A percentile compares a stretch with the other conserved stretches of the same genome.
These are phyloP conservation scores for Aphaenogaster rudis DNA, from an alignment of 1,140 invertebrate genomes.

Conservation along the genomic window DNA sequence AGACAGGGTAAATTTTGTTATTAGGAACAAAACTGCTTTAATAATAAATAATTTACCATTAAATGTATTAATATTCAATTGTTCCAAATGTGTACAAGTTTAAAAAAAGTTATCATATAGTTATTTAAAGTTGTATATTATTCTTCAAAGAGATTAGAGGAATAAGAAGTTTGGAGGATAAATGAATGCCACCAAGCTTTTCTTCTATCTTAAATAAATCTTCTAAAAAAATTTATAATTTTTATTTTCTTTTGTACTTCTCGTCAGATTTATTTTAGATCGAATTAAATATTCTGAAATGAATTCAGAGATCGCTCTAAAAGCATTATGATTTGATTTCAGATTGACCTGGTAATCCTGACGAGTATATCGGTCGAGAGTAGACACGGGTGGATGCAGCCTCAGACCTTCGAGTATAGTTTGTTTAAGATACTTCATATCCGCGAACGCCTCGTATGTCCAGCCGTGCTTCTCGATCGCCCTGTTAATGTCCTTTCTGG, in stretches of 20 bases:
- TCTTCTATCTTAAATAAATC: neutral
- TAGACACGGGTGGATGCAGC: conserved; percentile 88
- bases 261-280: neutral
- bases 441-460: conserved; percentile 69
- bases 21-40: neutral
- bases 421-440: conserved; percentile 79
- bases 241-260: neutral
- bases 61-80: conserved; percentile 6
- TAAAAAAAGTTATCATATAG: neutral
- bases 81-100: neutral
- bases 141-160: neutral
- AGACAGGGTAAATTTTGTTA: neutral
- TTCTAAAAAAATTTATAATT: neutral
- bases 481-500: conserved; percentile 88
- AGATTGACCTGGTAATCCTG: conserved; percentile 80
- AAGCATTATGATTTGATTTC: neutral
- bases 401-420: conserved; percentile 83
- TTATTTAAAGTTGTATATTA: neutral
- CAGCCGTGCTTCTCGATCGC: conserved; percentile 74
- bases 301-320: neutral
- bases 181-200: neutral
- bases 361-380: conserved; percentile 85
- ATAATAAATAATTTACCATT: neutral
- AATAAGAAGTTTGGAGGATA: neutral
- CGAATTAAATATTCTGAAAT: neutral